These are phyloP conservation scores for Calameuta filiformis DNA, from an alignment of 2,888 invertebrate species.

Conservation along the genomic window DNA sequence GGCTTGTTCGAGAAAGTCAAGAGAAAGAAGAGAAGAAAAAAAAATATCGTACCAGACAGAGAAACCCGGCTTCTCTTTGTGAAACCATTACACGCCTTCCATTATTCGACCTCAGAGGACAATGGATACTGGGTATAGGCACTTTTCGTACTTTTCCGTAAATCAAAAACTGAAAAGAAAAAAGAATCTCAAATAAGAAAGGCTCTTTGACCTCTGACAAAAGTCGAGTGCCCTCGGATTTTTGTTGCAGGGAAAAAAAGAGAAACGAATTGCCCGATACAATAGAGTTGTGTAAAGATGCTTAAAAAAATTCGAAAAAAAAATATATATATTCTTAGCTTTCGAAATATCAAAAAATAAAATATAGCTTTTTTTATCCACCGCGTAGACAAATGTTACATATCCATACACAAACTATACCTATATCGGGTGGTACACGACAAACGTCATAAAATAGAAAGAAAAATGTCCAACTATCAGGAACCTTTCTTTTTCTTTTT, in stretches of 20 bases:
- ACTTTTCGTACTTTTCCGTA: conserved; percentile 22
- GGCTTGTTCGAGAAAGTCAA: conserved; percentile 1
- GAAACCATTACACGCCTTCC: conserved; percentile 27
- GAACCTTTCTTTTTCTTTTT: too few relatives aligned
- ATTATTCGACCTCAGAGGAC: conserved; percentile 17
- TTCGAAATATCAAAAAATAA: too few relatives aligned
- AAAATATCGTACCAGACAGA: neutral
- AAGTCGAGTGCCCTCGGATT: neutral
- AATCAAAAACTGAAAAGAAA: conserved; percentile 31
- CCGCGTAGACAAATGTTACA: too few relatives aligned
- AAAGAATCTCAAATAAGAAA: conserved; percentile 1
- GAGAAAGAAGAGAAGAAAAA: conserved; percentile 13
- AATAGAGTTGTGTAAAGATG: too few relatives aligned
- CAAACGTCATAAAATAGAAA: too few relatives aligned
- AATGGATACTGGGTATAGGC: conserved; percentile 24
- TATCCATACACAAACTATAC: too few relatives aligned
- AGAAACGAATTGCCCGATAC: neutral
- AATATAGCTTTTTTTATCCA: too few relatives aligned
- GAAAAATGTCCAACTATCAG: too few relatives aligned
- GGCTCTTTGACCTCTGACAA: too few relatives aligned
- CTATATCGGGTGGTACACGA: too few relatives aligned
- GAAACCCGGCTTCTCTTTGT: conserved; percentile 24
- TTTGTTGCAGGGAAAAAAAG: neutral
- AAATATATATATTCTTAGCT: too few relatives aligned
- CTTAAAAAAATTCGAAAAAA: too few relatives aligned